Base-by-base conservation (phyloP, 2,888 invertebrate genomes). In the Labia minor region DNA sequence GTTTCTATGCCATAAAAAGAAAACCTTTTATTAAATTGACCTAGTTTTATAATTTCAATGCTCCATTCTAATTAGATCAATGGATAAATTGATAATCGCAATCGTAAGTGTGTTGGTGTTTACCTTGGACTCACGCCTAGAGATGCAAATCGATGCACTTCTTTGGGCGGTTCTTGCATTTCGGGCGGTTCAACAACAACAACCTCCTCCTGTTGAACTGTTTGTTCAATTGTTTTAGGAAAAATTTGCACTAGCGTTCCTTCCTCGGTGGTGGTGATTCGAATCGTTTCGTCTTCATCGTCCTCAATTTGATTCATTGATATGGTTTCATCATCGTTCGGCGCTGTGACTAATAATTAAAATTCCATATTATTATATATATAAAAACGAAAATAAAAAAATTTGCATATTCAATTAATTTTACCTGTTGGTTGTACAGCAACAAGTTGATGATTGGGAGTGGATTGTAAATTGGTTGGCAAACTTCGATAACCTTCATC, bases 401-500 rank as follows among this genome's bases (percentile, higher is more conserved):
- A n/a, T n/a, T 8, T 8, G 11, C 33, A 33, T 33, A 33, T 33
- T 33, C 11, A 33, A 49, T n/a, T 49, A 49, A 16, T 8, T n/a
- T 49, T 49, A 49, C 49, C 49, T 2, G 49, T 49, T 14, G 49
- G 49, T 49, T 49, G 49, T 49, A 49, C 49, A 49, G 49, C 49
- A 49, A 49, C 49, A 49, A 49, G 8, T 49, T 49, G 49, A 49
- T 49, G 49, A 49, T 49, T 49, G 4, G 49, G 49, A 49, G 49
- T 49, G 3, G 49, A n/a, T 49, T n/a, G 49, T n/a, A 49, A n/a
- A 49, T 49, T 49, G 3, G n/a, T 49, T 49, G 49, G 49, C 73
- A 90, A 78, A 74, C 90, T 90, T 73, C 90, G 83, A 76, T 91
- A 91, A 0, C 91, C 91, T 74, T 91, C 91, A 76, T 91, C 91